Percentiles rank a stretch among this genome's conserved stretches.
Conservation (phyloP, 23 tunicate species). For the Halocynthia roretzi region DNA sequence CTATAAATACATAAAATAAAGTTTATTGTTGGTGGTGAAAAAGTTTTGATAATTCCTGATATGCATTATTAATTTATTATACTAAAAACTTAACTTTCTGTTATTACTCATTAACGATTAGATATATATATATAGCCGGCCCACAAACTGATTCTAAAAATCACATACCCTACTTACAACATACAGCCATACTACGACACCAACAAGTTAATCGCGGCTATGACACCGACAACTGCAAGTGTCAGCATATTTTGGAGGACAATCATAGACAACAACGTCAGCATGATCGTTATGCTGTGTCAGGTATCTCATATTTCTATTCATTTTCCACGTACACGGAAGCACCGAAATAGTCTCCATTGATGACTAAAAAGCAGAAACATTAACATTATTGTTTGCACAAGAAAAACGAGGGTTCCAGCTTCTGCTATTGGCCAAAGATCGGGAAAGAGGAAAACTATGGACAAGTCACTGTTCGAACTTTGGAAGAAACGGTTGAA, state of each 20-base stretch:
- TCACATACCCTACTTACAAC: too few relatives aligned
- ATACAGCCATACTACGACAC: too few relatives aligned
- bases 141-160: too few relatives aligned
- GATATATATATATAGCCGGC: too few relatives aligned
- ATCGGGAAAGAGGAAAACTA: slow-evolving; percentile 5
- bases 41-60: too few relatives aligned
- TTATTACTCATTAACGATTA: not conserved
- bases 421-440: slow-evolving; percentile 31
- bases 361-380: not conserved
- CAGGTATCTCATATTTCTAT: not conserved
- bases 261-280: slow-evolving; percentile 15
- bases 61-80: too few relatives aligned
- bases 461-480: slow-evolving; percentile 27
- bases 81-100: not conserved
- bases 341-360: not conserved
- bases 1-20: too few relatives aligned
- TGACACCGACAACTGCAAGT: not conserved
- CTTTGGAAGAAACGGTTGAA: slow-evolving; percentile 4
- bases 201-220: slow-evolving; percentile 3
- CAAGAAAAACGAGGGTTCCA: slow-evolving; percentile 1
- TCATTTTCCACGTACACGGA: too few relatives aligned
- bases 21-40: too few relatives aligned
- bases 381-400: too few relatives aligned
- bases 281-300: slow-evolving; percentile 16
- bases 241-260: slow-evolving; percentile 10